These are phyloP conservation scores for Strigamia crassipes DNA, from an alignment of 2,888 invertebrate species.

Conservation along the genomic window DNA sequence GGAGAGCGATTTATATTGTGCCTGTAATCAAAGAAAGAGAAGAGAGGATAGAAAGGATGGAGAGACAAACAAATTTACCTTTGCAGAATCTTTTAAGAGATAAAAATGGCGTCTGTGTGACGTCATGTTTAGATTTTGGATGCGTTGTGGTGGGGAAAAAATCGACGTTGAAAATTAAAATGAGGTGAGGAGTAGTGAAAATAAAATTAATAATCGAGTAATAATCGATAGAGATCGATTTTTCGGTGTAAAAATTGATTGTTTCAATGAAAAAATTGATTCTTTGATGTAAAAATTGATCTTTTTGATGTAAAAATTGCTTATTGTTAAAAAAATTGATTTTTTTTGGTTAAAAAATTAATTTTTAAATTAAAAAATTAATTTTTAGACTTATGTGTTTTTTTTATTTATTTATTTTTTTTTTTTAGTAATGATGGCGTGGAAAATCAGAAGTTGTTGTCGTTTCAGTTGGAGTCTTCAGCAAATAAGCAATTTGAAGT, in stretches of 20 bases:
- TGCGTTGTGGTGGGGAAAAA: neutral
- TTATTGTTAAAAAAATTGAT: no score
- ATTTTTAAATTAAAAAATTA: no score
- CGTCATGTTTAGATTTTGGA: neutral
- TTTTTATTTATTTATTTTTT: neutral
- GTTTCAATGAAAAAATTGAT: no score
- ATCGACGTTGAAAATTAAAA: neutral
- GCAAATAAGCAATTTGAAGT: neutral
- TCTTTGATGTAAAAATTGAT: no score
- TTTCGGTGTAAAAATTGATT: no score
- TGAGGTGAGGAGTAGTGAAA: neutral
- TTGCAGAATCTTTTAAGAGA: neutral
- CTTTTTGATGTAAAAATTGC: no score
- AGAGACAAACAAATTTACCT: neutral
- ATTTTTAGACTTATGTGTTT: no score
- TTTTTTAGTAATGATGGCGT: neutral
- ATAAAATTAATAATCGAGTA: neutral
- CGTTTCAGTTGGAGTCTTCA: neutral
- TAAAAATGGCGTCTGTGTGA: neutral
- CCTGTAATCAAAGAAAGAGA: neutral
- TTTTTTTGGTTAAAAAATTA: no score
- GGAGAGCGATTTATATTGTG: conserved; percentile 34
- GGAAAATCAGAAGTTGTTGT: neutral
- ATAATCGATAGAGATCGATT: no score
- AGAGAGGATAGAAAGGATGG: neutral